Evolutionary conservation across 2,113 vertebrate genomes (phyloP), one percentile per base, ranked within the genome.

Genomic region (Brachyhypopomus gauderio): DNA sequence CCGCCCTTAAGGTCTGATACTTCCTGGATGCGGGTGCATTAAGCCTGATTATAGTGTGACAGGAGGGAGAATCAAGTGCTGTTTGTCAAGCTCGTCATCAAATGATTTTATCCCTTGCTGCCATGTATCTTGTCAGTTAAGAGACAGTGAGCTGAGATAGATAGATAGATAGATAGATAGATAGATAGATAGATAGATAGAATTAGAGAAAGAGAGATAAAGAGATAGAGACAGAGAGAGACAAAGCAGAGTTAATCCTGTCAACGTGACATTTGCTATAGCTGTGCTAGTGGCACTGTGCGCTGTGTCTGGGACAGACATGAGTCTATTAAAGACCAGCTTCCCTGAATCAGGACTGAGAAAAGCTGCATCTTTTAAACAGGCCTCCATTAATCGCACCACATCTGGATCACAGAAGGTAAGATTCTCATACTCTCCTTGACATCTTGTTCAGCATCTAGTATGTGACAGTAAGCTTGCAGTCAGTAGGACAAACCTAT

Each of bases 331-430:
- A 87, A 70, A 62, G 41, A 19, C 56, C 30, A 9, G 78, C 58
- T 25, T 66, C 45, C 36, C 58, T 80, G 63, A 80, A 81, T 69
- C 14, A 67, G 64, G 70, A 74, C 88, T 87, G 66, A 91, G 90
- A 81, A 90, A 93, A 72, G 95, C 94, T 34, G 94, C 95, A 1
- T 95, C 94, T 67, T 95, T 96, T 86, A 96, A 95, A 89, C 93
- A 94, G 60, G 86, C 92, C 27, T 99, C 97, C 0, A 93, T 99
- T 88, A 98, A 95, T 90, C 96, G 97, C 77, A 93, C 94, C 52
- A 66, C 91, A 0, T 99, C 96, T 1, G 96, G 95, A 83, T 98
- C 98, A 0, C 97, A 98, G 89, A 98, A 94, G 96, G 97, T 99
- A 94, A 94, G 96, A 88, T 17, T 64, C 38, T 83, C 11, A 7